Evolutionary conservation across 1,140 invertebrate genomes (phyloP).

Genomic region (Pectinophora gossypiella): DNA sequence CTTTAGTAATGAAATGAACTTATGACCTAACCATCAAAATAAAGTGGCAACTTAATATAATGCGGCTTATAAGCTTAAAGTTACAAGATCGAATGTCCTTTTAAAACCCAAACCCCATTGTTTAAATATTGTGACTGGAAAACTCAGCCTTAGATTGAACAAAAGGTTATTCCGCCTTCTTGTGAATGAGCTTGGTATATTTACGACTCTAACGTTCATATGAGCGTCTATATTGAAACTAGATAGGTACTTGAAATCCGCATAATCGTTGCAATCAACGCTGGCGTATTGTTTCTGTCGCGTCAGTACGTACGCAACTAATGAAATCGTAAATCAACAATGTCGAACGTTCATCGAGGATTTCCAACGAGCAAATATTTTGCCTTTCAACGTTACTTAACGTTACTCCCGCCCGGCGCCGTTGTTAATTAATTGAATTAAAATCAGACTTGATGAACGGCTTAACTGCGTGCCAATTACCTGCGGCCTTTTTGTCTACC

Average conservation of each 20-base stretch:
- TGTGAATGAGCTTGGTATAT: too few species aligned
- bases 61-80: too few species aligned
- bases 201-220: too few species aligned
- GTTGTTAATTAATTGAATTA: conserved; percentile 48
- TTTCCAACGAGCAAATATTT: conserved; percentile 44
- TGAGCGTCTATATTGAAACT: neutral
- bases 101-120: too few species aligned
- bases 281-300: conserved; percentile 38
- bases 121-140: too few species aligned
- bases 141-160: too few species aligned
- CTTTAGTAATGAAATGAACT: too few species aligned
- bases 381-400: conserved; percentile 39
- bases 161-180: too few species aligned
- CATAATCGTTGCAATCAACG: conserved; percentile 26
- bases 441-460: conserved; percentile 28
- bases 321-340: conserved; percentile 71
- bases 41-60: too few species aligned
- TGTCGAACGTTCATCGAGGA: conserved; percentile 50
- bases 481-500: neutral
- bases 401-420: conserved; percentile 10
- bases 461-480: conserved; percentile 23
- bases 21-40: too few species aligned
- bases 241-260: conserved; percentile 11
- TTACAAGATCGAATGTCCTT: too few species aligned
- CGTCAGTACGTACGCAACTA: conserved; percentile 48